phyloP scores from a whole-genome alignment of 2,888 invertebrate species.

The Drosophila pseudotalamancana region DNA sequence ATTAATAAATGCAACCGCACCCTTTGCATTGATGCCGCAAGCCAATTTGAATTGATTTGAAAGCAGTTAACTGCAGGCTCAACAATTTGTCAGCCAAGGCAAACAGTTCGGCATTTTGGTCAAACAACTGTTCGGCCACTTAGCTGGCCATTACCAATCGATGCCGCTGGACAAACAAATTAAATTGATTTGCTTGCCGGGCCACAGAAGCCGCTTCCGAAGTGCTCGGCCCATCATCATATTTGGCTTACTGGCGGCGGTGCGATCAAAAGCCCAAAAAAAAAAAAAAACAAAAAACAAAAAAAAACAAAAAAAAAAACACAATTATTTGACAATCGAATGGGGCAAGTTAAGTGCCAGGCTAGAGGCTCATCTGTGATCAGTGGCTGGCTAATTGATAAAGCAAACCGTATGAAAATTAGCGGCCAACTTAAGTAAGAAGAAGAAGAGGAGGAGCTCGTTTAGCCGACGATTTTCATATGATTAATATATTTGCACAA shows the following conservation, averaged over 20 bases:
- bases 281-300: not conserved
- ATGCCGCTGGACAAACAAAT: slow-evolving; percentile 73
- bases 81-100: slow-evolving; percentile 70
- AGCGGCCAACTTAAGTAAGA: slow-evolving; percentile 68
- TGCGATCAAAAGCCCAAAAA: slow-evolving; percentile 52
- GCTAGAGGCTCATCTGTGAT: slow-evolving; percentile 32
- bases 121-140: slow-evolving; percentile 71
- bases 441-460: slow-evolving; percentile 45
- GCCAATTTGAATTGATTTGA: slow-evolving; percentile 24
- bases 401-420: slow-evolving; percentile 70
- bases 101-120: slow-evolving; percentile 37
- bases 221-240: slow-evolving; percentile 49
- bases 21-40: slow-evolving; percentile 9
- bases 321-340: slow-evolving; percentile 64
- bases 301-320: not conserved
- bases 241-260: slow-evolving; percentile 44
- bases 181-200: slow-evolving; percentile 69
- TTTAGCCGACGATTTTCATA: slow-evolving; percentile 57
- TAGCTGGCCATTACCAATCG: slow-evolving; percentile 77
- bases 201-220: slow-evolving; percentile 79
- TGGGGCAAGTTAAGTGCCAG: slow-evolving; percentile 31
- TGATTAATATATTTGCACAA: slow-evolving; percentile 75
- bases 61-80: slow-evolving; percentile 4
- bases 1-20: slow-evolving; percentile 35
- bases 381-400: slow-evolving; percentile 67